Percentiles rank a stretch among this genome's conserved stretches.
These are phyloP conservation scores for Phortica magna DNA, from an alignment of 2,888 invertebrate genomes.

Conservation along the genomic window DNA sequence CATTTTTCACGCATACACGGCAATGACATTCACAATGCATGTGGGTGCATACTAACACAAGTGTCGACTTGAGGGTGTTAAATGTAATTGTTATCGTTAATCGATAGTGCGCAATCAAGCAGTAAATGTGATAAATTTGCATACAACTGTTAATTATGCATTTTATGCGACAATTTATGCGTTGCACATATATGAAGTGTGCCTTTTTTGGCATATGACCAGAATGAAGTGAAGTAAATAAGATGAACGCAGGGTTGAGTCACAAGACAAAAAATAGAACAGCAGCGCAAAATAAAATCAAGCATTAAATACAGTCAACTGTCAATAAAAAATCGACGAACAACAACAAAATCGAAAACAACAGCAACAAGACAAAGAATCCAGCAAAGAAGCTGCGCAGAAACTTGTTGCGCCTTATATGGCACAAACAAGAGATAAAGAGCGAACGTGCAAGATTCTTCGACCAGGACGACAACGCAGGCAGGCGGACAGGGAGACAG, in stretches of 20 bases:
- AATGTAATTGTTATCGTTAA: background rate
- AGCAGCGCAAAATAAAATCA: background rate
- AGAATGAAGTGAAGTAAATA: too few species aligned
- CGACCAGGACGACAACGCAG: background rate
- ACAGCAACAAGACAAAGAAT: background rate
- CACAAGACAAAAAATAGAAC: background rate
- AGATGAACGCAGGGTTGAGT: too few species aligned
- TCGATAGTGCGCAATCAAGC: background rate
- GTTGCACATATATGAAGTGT: too few species aligned
- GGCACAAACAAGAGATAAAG: background rate
- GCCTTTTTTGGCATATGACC: too few species aligned
- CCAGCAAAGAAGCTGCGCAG: slow-evolving; percentile 12
- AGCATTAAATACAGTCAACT: background rate
- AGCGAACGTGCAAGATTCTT: background rate
- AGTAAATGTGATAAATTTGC: background rate
- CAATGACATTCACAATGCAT: background rate
- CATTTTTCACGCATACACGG: too few species aligned
- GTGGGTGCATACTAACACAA: background rate
- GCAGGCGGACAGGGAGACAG: background rate
- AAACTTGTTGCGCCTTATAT: slow-evolving; percentile 30
- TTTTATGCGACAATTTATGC: too few species aligned
- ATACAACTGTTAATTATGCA: background rate
- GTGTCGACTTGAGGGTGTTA: too few species aligned
- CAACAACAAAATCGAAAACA: background rate
- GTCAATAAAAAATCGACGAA: background rate